These are phyloP conservation scores for Propithecus perrieri DNA, from an alignment of 2,797 vertebrate species.

Conservation along the genomic window DNA sequence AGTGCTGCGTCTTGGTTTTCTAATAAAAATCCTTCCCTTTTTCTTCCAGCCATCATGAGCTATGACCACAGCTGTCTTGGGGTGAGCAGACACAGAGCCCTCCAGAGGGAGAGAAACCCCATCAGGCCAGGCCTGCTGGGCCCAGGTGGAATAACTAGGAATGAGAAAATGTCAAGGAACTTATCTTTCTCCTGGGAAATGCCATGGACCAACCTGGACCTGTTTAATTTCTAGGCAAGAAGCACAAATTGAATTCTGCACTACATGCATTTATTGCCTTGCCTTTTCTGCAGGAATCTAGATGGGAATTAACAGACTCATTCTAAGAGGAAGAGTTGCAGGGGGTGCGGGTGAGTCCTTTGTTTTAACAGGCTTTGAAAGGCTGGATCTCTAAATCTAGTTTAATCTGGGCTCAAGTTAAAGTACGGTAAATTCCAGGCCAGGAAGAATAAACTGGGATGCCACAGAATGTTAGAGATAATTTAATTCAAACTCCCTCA, in stretches of 20 bases:
- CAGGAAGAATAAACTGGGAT: slow-evolving; percentile 42
- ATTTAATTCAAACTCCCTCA: slow-evolving; percentile 29
- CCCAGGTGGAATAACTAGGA: background rate
- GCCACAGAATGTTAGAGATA: slow-evolving; percentile 35
- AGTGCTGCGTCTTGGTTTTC: background rate
- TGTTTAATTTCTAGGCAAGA: slow-evolving; percentile 60
- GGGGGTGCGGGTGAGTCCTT: background rate
- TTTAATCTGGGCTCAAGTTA: slow-evolving; percentile 45
- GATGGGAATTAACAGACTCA: slow-evolving; percentile 27
- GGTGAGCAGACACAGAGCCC: background rate
- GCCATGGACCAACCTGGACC: slow-evolving; percentile 35
- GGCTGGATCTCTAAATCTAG: slow-evolving; percentile 23
- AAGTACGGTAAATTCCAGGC: background rate
- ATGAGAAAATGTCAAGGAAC: background rate
- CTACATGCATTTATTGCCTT: background rate
- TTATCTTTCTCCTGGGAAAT: slow-evolving; percentile 48
- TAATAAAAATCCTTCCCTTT: slow-evolving; percentile 19
- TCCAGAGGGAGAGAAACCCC: background rate
- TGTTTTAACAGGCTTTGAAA: slow-evolving; percentile 31
- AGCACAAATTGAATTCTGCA: slow-evolving; percentile 49
- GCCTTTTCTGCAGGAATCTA: background rate
- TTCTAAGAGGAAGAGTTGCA: background rate
- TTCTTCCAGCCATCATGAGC: background rate
- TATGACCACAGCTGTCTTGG: background rate
- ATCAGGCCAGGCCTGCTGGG: background rate